phyloP scores from a whole-genome alignment of 2,888 invertebrate species.

The Sycophila texana region DNA sequence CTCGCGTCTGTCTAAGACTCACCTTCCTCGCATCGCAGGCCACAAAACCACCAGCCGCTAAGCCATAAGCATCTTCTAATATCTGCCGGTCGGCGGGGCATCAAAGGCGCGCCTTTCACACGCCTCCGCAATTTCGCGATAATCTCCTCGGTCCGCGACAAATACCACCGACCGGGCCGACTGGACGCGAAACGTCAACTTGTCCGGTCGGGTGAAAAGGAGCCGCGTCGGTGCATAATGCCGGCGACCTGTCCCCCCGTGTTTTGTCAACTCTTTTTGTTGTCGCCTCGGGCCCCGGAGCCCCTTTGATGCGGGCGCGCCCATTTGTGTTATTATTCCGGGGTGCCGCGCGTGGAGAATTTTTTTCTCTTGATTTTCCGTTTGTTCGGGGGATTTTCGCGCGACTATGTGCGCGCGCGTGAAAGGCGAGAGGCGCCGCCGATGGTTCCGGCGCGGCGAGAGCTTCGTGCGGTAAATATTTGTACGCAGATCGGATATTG shows the following conservation, averaged over 20 bases:
- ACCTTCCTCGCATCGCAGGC: not conserved
- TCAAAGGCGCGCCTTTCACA: slow-evolving; percentile 49
- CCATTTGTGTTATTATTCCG: not conserved
- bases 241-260: slow-evolving; percentile 63
- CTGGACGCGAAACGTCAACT: slow-evolving; percentile 61
- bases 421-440: not conserved
- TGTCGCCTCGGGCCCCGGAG: not conserved
- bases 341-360: slow-evolving; percentile 22
- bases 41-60: not conserved
- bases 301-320: no score
- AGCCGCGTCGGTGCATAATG: not conserved
- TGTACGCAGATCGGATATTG: slow-evolving; percentile 12
- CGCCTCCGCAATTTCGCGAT: slow-evolving; percentile 59
- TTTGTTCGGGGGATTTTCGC: slow-evolving; percentile 44
- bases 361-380: slow-evolving; percentile 30
- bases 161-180: slow-evolving; percentile 12
- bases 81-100: slow-evolving; percentile 11
- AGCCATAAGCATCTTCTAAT: slow-evolving; percentile 21
- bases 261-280: slow-evolving; percentile 74
- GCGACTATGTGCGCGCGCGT: not conserved
- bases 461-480: slow-evolving; percentile 19
- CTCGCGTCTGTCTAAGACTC: not conserved
- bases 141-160: slow-evolving; percentile 48
- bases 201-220: slow-evolving; percentile 1
- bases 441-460: slow-evolving; percentile 3